Evolutionary conservation across 2,113 vertebrate species (phyloP).

Genomic region (Gasterosteus aculeatus): DNA sequence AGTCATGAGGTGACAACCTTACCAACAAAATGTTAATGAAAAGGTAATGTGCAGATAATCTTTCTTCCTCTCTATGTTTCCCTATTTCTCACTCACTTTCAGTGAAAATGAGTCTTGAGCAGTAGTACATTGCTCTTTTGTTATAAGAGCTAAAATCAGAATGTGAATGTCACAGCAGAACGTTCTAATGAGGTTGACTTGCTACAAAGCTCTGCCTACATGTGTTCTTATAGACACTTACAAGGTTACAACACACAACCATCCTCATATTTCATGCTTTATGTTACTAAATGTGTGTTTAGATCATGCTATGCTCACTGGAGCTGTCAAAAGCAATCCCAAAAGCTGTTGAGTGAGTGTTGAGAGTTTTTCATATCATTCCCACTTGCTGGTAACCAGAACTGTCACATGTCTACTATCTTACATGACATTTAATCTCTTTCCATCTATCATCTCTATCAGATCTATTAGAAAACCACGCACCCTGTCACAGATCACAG

Average conservation of each 20-base stretch:
- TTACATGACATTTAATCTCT: slow-evolving; percentile 16
- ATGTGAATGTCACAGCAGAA: background rate
- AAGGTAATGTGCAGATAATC: background rate
- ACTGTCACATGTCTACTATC: background rate
- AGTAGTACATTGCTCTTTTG: background rate
- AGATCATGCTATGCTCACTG: background rate
- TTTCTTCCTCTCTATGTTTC: background rate
- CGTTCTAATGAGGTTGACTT: slow-evolving; percentile 2
- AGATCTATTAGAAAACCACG: slow-evolving; percentile 4
- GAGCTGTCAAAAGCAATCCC: slow-evolving; percentile 6
- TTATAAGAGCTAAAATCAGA: background rate
- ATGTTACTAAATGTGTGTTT: background rate
- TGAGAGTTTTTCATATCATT: slow-evolving; percentile 15
- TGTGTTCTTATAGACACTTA: background rate
- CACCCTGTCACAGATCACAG: slow-evolving; percentile 17
- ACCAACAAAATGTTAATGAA: background rate
- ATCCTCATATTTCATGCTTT: slow-evolving; percentile 6
- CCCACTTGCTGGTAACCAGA: background rate
- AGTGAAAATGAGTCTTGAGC: background rate
- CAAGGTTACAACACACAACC: background rate
- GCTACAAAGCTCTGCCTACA: background rate
- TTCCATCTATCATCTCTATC: slow-evolving; percentile 6
- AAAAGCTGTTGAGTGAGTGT: background rate
- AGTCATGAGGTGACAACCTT: too few species aligned
- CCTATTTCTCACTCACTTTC: background rate